Evolutionary conservation across 1,140 invertebrate genomes (phyloP).

Genomic region (Yoshiicerus persimilis): DNA sequence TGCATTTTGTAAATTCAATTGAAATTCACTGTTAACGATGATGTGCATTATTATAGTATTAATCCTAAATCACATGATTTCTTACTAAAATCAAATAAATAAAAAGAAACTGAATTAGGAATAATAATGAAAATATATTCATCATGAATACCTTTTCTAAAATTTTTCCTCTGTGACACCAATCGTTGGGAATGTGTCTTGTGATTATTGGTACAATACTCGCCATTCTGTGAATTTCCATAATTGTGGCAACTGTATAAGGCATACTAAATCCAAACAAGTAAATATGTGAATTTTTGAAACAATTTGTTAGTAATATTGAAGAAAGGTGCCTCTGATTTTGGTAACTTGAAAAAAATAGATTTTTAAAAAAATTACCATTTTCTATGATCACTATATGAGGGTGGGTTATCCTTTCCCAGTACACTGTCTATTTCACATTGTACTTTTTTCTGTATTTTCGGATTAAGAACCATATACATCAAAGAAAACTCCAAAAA

Average conservation of each 20-base stretch:
- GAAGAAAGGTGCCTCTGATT: no score
- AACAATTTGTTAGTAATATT: no score
- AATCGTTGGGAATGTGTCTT: not conserved
- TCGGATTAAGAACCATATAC: not conserved
- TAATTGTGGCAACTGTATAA: slow-evolving; percentile 33
- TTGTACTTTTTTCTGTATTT: not conserved
- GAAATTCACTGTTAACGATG: no score
- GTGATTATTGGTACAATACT: slow-evolving; percentile 1
- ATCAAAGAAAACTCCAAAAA: not conserved
- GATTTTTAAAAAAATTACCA: not conserved
- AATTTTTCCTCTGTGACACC: not conserved
- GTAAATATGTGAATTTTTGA: not conserved
- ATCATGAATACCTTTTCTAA: not conserved
- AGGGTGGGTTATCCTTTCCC: not conserved
- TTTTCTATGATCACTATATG: not conserved
- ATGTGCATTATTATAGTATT: no score
- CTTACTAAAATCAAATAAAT: no score
- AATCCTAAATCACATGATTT: no score
- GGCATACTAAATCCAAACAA: slow-evolving; percentile 29
- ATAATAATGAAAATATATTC: no score
- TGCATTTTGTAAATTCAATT: no score
- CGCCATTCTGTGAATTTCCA: slow-evolving; percentile 33
- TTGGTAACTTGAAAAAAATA: no score
- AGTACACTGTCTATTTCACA: not conserved
- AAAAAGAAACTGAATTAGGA: no score